Conservation (phyloP, 2,888 invertebrate species). For the Metacarcinus magister region DNA sequence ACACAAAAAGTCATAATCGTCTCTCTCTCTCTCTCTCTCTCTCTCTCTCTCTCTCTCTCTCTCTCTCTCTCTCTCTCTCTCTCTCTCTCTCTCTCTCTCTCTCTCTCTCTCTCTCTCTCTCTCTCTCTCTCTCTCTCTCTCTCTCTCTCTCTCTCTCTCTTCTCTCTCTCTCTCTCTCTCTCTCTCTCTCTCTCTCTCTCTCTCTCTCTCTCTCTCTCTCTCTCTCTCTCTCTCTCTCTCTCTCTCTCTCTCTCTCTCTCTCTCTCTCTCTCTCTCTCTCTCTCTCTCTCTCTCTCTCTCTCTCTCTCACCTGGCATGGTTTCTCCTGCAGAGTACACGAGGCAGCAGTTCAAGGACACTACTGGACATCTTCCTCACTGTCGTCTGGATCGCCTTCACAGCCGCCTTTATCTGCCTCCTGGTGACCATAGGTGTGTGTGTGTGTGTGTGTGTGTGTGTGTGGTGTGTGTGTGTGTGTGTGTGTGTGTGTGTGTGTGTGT, state of each 20-base stretch:
- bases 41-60: too few relatives aligned
- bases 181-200: too few relatives aligned
- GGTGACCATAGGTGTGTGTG: slow-evolving; percentile 31
- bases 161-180: too few relatives aligned
- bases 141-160: too few relatives aligned
- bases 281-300: slow-evolving; percentile 30
- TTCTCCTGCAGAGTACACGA: background rate
- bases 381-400: slow-evolving; percentile 45
- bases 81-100: too few relatives aligned
- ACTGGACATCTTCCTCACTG: background rate
- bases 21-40: too few relatives aligned
- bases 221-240: background rate
- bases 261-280: background rate
- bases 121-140: too few relatives aligned
- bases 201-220: too few relatives aligned
- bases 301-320: background rate
- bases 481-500: too few relatives aligned
- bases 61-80: too few relatives aligned
- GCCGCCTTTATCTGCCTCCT: background rate
- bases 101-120: too few relatives aligned
- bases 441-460: slow-evolving; percentile 45
- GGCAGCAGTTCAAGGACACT: background rate
- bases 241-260: background rate
- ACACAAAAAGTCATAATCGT: too few relatives aligned
- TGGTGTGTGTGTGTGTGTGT: background rate